Conservation (phyloP, 2,113 vertebrate species). For the Microtus oregoni region DNA sequence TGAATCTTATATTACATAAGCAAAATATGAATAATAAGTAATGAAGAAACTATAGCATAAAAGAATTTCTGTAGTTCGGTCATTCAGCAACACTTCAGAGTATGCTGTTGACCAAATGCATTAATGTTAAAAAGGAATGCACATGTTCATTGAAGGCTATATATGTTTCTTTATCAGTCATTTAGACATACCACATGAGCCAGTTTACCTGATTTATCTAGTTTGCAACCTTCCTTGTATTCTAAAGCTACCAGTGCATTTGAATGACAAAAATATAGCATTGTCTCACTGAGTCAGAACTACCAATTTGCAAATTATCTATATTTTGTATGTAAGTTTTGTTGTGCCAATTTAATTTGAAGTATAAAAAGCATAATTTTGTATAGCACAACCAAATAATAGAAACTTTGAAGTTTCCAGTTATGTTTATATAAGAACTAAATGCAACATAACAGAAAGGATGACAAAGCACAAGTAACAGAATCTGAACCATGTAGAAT, state of each 20-base stretch:
- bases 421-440: constrained; percentile 75
- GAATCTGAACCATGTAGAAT: constrained; percentile 62
- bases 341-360: constrained; percentile 60
- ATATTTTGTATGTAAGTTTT: constrained; percentile 58
- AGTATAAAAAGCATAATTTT: constrained; percentile 50
- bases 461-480: constrained; percentile 76
- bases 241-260: constrained; percentile 60
- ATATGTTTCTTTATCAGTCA: constrained; percentile 73
- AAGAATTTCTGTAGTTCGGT: constrained; percentile 23
- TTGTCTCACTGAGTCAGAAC: constrained; percentile 52
- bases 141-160: constrained; percentile 43
- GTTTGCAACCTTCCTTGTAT: constrained; percentile 56
- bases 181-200: constrained; percentile 58
- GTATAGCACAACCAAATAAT: neutral
- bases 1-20: neutral
- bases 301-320: constrained; percentile 51
- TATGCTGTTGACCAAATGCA: constrained; percentile 42
- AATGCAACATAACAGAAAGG: constrained; percentile 73
- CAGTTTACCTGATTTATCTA: constrained; percentile 66
- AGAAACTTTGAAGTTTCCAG: constrained; percentile 72
- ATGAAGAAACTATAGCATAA: neutral
- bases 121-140: constrained; percentile 59
- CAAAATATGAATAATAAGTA: constrained; percentile 43
- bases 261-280: constrained; percentile 45
- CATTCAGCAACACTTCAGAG: constrained; percentile 40